phyloP scores from a whole-genome alignment of 2,797 vertebrate species.

The Catostomus latipinnis region DNA sequence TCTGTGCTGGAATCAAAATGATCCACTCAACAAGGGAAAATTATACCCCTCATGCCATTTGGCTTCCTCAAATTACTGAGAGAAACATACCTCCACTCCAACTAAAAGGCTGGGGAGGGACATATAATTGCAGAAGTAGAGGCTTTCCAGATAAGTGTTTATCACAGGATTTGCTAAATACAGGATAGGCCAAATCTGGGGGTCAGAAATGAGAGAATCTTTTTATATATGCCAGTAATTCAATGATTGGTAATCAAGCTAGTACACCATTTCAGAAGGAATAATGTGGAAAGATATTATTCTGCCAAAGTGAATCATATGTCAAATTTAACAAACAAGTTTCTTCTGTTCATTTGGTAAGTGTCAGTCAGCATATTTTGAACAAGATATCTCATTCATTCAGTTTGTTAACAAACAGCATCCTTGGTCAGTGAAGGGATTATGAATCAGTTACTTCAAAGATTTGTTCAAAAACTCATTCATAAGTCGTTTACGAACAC shows the following conservation, averaged over 20 bases:
- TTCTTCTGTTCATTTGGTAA: no score
- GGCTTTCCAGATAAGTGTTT: constrained; percentile 33
- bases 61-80: constrained; percentile 42
- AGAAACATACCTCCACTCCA: constrained; percentile 33
- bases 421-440: no score
- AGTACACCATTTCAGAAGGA: no score
- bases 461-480: no score
- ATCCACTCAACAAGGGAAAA: constrained; percentile 33
- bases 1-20: constrained; percentile 26
- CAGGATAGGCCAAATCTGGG: constrained; percentile 5
- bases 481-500: no score
- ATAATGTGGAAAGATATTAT: no score
- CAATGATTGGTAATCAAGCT: not conserved
- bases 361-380: no score
- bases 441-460: no score
- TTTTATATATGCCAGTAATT: constrained; percentile 5
- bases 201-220: constrained; percentile 7
- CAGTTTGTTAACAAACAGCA: no score
- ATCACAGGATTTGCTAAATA: constrained; percentile 20
- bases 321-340: no score
- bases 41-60: constrained; percentile 38
- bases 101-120: constrained; percentile 43
- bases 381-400: no score
- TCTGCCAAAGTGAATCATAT: no score
- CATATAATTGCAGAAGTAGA: constrained; percentile 32